Conservation (phyloP, 2,113 vertebrate genomes). For the Archilochus colubris region DNA sequence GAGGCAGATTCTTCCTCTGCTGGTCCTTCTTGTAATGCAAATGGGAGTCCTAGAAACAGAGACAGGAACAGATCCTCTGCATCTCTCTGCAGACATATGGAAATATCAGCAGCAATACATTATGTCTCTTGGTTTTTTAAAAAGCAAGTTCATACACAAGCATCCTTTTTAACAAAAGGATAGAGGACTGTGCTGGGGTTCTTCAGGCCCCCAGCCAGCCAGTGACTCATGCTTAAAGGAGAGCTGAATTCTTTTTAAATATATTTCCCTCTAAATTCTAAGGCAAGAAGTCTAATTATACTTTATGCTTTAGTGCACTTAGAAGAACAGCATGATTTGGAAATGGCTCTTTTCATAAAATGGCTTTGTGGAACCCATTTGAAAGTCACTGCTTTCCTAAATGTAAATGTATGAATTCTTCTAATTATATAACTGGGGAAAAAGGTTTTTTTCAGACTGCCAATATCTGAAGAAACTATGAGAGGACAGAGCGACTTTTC, state of each 20-base stretch:
- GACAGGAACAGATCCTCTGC: background rate
- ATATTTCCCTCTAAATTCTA: constrained; percentile 19
- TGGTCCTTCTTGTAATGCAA: background rate
- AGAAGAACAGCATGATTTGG: constrained; percentile 63
- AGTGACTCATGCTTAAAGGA: constrained; percentile 17
- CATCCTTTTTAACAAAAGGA: background rate
- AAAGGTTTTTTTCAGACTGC: constrained; percentile 19
- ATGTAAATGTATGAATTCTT: constrained; percentile 53
- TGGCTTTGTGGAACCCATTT: constrained; percentile 31
- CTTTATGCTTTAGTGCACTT: constrained; percentile 46
- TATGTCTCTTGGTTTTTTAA: background rate
- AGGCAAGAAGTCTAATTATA: constrained; percentile 63
- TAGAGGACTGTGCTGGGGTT: background rate
- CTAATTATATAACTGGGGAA: constrained; percentile 44
- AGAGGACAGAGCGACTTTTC: constrained; percentile 32
- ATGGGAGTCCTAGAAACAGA: background rate
- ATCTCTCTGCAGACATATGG: background rate
- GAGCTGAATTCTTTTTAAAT: background rate
- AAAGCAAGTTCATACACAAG: background rate
- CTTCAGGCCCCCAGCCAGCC: background rate
- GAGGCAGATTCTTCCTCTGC: background rate
- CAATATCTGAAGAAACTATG: constrained; percentile 22
- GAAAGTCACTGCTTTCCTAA: constrained; percentile 54
- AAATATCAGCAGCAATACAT: background rate
- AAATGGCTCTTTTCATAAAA: constrained; percentile 51